A percentile compares a stretch with the other conserved stretches of the same genome.
Conservation (phyloP, 2,888 invertebrate species). For the Chouioia cunea region DNA sequence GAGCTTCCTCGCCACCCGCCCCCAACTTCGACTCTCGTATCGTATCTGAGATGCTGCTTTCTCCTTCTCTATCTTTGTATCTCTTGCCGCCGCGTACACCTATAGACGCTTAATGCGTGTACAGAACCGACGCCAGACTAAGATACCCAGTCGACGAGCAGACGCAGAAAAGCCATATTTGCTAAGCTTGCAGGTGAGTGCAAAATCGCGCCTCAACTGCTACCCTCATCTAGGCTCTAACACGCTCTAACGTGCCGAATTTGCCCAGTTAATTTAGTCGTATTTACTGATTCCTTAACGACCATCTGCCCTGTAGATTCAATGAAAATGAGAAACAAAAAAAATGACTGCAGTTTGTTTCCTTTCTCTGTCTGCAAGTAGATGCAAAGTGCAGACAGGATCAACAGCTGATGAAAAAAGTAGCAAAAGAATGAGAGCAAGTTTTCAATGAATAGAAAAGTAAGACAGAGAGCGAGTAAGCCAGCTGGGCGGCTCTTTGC, state of each 20-base stretch:
- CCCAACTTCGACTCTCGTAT: slow-evolving; percentile 55
- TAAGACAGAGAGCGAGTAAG: background rate
- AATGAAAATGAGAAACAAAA: too few species aligned
- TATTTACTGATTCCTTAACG: background rate
- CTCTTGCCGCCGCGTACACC: slow-evolving; percentile 29
- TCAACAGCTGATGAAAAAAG: slow-evolving; percentile 13
- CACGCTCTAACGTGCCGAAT: too few species aligned
- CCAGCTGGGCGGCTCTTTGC: slow-evolving; percentile 12
- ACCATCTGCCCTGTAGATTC: background rate
- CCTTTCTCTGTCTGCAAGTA: too few species aligned
- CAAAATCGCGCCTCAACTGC: slow-evolving; percentile 10
- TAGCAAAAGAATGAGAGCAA: background rate
- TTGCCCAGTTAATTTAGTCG: too few species aligned
- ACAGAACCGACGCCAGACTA: slow-evolving; percentile 52
- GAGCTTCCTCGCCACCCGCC: slow-evolving; percentile 5
- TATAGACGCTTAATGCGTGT: slow-evolving; percentile 57
- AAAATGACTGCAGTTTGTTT: too few species aligned
- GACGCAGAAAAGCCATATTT: slow-evolving; percentile 48
- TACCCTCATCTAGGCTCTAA: too few species aligned
- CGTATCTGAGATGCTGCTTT: slow-evolving; percentile 58
- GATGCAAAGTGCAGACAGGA: too few species aligned
- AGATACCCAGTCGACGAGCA: slow-evolving; percentile 43
- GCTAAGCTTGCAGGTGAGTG: slow-evolving; percentile 35
- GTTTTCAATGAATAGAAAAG: too few species aligned
- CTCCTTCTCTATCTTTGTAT: slow-evolving; percentile 26